Base-by-base conservation (phyloP, 2,113 vertebrate genomes). In the Tenebrosternarchus preto region DNA sequence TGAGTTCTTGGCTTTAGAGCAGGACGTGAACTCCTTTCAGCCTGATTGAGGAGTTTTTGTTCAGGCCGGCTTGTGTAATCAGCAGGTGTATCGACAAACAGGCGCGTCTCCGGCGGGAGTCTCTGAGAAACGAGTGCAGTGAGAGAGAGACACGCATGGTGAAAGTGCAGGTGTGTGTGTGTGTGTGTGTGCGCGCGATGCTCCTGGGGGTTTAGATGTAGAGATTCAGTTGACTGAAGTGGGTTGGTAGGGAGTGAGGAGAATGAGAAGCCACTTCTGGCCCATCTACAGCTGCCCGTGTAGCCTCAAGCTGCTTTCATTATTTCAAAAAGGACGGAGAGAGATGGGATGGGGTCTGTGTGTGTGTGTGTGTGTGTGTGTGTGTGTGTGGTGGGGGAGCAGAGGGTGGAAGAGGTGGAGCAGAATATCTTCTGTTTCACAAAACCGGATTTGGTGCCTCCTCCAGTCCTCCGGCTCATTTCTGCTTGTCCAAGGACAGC, bases 241-340 rank as follows among this genome's bases (percentile, higher is more conserved):
- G 86, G 91, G 89, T 88, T 88, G 90, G 59, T 86, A 84, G 80
- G 83, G 84, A 86, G 89, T 84, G 24, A 78, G 88, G 85, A 86
- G 86, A 89, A 88, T 86, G 72, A 84, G 83, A 81, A 82, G 78
- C 87, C 76, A 85, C 90, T 87, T 88, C 84, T 86, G 83, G 84
- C 43, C 17, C 89, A 91, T 89, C 90, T 90, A 87, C 85, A 90
- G 87, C 89, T 86, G 88, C 82, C 57, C 56, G 85, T 64, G 55
- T 91, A 85, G 90, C 91, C 91, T 91, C 87, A 78, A 92, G 91
- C 89, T 84, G 85, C 91, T 91, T 87, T 87, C 90, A 80, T 90
- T 87, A 90, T 91, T 89, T 87, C 81, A 87, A 83, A 90, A 90
- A 91, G 85, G 89, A 91, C 85, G 86, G 88, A 87, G 74, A 66